phyloP scores from a whole-genome alignment of 2,113 vertebrate genomes.

The Neoarius graeffei region DNA sequence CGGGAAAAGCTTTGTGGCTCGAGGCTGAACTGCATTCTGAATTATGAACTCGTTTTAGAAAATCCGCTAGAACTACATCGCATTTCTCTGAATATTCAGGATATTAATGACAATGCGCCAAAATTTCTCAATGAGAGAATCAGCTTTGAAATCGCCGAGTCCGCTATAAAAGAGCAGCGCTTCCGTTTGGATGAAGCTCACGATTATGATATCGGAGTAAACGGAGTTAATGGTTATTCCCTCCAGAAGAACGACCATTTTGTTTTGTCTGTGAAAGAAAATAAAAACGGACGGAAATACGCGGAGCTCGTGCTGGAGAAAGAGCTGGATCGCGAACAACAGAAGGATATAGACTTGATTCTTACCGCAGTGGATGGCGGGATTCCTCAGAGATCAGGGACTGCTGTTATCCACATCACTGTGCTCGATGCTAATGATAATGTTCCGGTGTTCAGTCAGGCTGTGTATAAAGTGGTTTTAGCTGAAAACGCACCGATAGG shows the following conservation, averaged over 20 bases:
- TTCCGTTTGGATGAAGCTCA: constrained; percentile 62
- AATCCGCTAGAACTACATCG: constrained; percentile 40
- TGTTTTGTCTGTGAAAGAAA: background rate
- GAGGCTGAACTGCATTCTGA: constrained; percentile 31
- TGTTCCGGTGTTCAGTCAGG: no score
- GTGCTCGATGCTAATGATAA: no score
- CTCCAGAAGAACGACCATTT: constrained; percentile 60
- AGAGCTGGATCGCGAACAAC: constrained; percentile 37
- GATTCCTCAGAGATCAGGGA: no score
- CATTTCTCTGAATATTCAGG: constrained; percentile 62
- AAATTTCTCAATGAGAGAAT: constrained; percentile 56
- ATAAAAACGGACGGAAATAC: constrained; percentile 60
- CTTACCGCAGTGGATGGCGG: constrained; percentile 49
- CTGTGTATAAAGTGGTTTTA: no score
- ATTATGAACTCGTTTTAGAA: constrained; percentile 42
- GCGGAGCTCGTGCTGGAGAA: constrained; percentile 65
- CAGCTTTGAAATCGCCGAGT: constrained; percentile 62
- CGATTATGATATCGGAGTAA: constrained; percentile 60
- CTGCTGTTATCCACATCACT: no score
- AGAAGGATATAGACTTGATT: constrained; percentile 53
- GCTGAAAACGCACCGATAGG: no score
- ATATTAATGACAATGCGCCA: constrained; percentile 73
- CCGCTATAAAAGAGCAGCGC: constrained; percentile 49
- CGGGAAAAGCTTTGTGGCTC: constrained; percentile 63
- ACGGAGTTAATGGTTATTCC: constrained; percentile 57